These are phyloP conservation scores for Hozukius guyotensis DNA, from an alignment of 2,797 vertebrate genomes.

Conservation along the genomic window DNA sequence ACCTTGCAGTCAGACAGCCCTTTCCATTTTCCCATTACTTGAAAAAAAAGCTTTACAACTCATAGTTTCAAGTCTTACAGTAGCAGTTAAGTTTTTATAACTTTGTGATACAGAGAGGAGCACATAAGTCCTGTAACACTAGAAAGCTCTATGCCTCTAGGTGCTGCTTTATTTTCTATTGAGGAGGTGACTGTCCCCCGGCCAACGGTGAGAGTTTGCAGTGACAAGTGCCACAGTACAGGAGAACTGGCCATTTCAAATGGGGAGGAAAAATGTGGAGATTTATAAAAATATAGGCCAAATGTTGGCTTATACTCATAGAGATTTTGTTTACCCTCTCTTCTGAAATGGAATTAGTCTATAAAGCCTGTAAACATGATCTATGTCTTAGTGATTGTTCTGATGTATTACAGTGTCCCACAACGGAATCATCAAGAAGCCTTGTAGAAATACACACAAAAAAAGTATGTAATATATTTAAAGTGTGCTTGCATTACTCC, in stretches of 20 bases:
- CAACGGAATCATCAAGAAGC: neutral
- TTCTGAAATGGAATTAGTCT: neutral
- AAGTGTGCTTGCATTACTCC: slow-evolving; percentile 1
- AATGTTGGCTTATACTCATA: too few relatives aligned
- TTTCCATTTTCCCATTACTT: too few relatives aligned
- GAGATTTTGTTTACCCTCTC: neutral
- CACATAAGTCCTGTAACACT: neutral
- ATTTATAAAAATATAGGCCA: neutral
- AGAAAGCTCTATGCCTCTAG: neutral
- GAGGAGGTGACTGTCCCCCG: slow-evolving; percentile 6
- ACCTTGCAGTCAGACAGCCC: too few relatives aligned
- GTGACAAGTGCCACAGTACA: neutral
- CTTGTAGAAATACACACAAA: neutral
- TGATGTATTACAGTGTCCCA: neutral
- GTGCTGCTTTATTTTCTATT: neutral
- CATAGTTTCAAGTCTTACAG: neutral
- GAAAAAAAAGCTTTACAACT: neutral
- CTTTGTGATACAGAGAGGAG: neutral
- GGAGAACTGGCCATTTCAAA: neutral
- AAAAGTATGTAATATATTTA: neutral
- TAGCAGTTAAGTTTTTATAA: neutral
- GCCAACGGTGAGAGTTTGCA: neutral
- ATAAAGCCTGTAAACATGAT: neutral
- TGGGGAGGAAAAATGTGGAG: neutral
- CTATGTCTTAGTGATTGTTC: neutral